Evolutionary conservation across 2,797 vertebrate species (phyloP).

Genomic region (Saxicola maurus): DNA sequence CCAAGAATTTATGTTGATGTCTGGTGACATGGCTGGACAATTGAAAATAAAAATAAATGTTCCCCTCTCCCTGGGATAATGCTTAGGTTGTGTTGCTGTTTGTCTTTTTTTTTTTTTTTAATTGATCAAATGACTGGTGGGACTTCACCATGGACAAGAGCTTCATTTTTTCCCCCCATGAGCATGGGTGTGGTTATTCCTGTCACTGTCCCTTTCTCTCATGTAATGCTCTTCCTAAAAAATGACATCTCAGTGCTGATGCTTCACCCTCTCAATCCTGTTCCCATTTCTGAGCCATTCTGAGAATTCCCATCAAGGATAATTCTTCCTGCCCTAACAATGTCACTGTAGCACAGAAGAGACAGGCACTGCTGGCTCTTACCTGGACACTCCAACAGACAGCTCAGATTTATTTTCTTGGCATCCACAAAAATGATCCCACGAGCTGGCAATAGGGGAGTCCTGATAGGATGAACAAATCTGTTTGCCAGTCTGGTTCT

Average conservation of each 20-base stretch:
- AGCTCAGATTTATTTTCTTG: slow-evolving; percentile 9
- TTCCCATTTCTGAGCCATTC: not conserved
- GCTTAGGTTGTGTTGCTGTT: not conserved
- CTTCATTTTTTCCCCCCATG: not conserved
- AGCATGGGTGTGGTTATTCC: not conserved
- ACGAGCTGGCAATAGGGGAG: not conserved
- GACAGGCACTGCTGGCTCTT: not conserved
- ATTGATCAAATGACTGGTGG: not conserved
- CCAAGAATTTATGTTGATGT: not conserved
- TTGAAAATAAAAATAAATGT: not conserved
- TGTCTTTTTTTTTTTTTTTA: not conserved
- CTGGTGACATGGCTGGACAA: not conserved
- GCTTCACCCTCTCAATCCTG: not conserved
- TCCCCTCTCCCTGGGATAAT: not conserved
- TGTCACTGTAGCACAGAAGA: not conserved
- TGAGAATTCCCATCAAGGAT: not conserved
- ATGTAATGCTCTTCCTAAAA: not conserved
- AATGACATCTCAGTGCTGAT: not conserved
- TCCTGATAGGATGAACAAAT: not conserved
- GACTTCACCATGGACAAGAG: not conserved
- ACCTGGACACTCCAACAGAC: not conserved
- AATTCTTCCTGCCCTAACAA: not conserved
- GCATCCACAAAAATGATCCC: not conserved
- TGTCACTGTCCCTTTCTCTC: not conserved
- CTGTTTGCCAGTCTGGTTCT: not conserved